Conservation (phyloP, 2,113 vertebrate genomes). For the Capra hircus region DNA sequence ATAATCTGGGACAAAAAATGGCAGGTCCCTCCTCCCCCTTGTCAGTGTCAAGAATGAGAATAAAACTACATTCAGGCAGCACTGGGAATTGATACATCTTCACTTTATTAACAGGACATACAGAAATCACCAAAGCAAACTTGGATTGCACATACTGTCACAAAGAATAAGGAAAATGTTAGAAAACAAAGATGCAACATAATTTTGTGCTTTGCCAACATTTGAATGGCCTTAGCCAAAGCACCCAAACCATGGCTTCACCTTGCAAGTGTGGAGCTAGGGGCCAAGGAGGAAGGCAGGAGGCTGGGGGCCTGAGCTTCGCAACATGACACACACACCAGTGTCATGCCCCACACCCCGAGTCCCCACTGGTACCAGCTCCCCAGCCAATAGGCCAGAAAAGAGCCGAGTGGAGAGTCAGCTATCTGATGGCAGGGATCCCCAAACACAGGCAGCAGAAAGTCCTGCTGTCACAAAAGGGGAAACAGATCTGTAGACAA, state of each 20-base stretch:
- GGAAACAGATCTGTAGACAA: not conserved
- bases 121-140: not conserved
- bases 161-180: not conserved
- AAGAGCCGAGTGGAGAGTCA: not conserved
- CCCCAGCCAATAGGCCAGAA: not conserved
- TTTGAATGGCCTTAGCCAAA: not conserved
- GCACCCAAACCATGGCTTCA: not conserved
- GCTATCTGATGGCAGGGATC: not conserved
- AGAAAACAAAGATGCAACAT: not conserved
- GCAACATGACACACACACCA: not conserved
- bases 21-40: accelerated
- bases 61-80: not conserved
- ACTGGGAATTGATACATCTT: not conserved
- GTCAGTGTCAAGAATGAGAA: not conserved
- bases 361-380: not conserved
- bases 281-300: not conserved
- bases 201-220: not conserved
- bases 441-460: not conserved
- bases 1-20: not conserved
- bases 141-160: not conserved
- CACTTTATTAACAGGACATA: not conserved
- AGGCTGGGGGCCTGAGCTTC: not conserved
- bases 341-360: accelerated
- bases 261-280: not conserved
- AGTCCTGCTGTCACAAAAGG: not conserved